Evolutionary conservation across 2,888 invertebrate species (phyloP).

Genomic region (Andrena flavipes): DNA sequence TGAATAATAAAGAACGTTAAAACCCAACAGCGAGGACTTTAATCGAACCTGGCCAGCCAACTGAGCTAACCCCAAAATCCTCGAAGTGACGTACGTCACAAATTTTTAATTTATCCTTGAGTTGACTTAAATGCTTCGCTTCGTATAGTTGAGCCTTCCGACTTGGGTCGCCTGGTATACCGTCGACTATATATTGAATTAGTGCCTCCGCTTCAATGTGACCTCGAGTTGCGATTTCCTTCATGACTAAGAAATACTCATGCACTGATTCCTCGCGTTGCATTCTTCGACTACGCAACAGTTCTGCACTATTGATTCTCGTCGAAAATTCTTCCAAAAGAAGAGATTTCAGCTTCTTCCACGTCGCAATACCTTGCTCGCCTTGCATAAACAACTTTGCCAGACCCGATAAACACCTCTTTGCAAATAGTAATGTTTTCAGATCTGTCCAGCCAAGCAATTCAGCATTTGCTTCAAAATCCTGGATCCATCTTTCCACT

Average conservation of each 20-base stretch:
- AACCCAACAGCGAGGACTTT: no score
- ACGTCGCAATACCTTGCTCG: constrained; percentile 6
- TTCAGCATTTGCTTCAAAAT: constrained; percentile 25
- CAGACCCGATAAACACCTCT: constrained; percentile 11
- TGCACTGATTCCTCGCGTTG: constrained; percentile 8
- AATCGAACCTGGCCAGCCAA: no score
- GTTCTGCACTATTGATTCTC: constrained; percentile 8
- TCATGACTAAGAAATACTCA: constrained; percentile 21
- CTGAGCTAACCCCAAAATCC: no score
- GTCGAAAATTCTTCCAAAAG: constrained; percentile 9
- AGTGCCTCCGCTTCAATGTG: constrained; percentile 4
- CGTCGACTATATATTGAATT: constrained; percentile 30
- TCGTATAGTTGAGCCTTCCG: constrained; percentile 1
- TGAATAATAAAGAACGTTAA: no score
- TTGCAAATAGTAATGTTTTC: constrained; percentile 9
- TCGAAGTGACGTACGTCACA: no score
- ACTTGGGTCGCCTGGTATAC: constrained; percentile 10
- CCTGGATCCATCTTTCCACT: constrained; percentile 10
- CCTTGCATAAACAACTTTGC: constrained; percentile 16
- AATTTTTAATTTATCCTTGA: constrained; percentile 18
- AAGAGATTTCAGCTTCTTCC: not conserved
- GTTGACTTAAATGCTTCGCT: not conserved
- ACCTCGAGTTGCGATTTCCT: not conserved
- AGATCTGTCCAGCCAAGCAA: constrained; percentile 20
- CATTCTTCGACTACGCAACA: not conserved